A percentile compares a stretch with the other conserved stretches of the same genome.
Conservation (phyloP, 2,113 vertebrate genomes). For the Nibea albiflora region DNA sequence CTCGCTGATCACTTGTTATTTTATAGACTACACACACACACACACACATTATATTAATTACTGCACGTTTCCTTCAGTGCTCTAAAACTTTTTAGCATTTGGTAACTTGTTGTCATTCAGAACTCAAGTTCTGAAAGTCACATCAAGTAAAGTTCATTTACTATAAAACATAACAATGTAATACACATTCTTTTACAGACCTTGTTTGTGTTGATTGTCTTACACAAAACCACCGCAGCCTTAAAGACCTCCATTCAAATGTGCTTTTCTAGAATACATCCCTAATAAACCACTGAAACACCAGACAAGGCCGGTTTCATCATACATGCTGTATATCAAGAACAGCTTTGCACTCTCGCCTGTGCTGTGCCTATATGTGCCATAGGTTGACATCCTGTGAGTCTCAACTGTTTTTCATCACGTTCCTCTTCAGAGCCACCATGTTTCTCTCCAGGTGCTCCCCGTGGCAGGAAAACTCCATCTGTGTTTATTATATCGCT, state of each 20-base stretch:
- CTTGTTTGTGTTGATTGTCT: not conserved
- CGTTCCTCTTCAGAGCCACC: constrained; percentile 53
- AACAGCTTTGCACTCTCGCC: constrained; percentile 1
- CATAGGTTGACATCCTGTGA: constrained; percentile 33
- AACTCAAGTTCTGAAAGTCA: not conserved
- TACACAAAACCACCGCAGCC: not conserved
- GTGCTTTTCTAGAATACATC: not conserved
- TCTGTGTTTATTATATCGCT: constrained; percentile 64
- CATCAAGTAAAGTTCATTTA: not conserved
- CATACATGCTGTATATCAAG: not conserved
- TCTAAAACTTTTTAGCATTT: not conserved
- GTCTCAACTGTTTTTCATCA: constrained; percentile 59
- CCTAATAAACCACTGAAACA: not conserved
- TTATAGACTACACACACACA: not conserved
- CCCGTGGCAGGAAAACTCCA: constrained; percentile 62
- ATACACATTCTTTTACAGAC: not conserved
- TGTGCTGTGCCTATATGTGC: constrained; percentile 1
- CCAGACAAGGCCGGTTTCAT: not conserved
- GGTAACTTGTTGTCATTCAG: not conserved
- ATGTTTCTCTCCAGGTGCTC: constrained; percentile 57
- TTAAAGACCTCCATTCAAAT: not conserved
- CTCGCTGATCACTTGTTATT: not conserved
- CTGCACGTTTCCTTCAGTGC: not conserved
- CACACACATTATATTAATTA: constrained; percentile 21
- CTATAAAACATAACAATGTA: not conserved